These are phyloP conservation scores for Napeogenes sylphis DNA, from an alignment of 2,888 invertebrate species.

Conservation along the genomic window DNA sequence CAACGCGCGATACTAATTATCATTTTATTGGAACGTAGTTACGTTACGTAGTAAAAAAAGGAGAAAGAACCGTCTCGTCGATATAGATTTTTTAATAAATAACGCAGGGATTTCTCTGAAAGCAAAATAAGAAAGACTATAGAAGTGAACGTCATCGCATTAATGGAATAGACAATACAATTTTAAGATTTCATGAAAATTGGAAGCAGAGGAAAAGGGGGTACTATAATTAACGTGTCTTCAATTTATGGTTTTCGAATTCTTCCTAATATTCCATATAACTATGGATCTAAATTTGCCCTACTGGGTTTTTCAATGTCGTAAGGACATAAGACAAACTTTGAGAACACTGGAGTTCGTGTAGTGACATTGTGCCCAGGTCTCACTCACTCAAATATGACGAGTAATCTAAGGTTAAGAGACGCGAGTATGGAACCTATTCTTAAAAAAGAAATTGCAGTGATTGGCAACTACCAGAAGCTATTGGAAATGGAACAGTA, in stretches of 20 bases:
- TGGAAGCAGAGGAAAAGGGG: constrained; percentile 74
- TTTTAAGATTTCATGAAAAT: constrained; percentile 75
- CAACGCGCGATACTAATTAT: too few species aligned
- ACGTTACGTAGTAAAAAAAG: constrained; percentile 30
- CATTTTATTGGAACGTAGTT: too few species aligned
- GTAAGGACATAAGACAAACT: constrained; percentile 56
- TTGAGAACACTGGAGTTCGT: constrained; percentile 60
- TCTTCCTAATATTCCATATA: constrained; percentile 67
- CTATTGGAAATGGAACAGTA: constrained; percentile 38
- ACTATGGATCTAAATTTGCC: constrained; percentile 76
- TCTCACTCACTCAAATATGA: constrained; percentile 50
- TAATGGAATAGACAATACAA: constrained; percentile 57
- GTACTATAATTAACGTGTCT: constrained; percentile 79
- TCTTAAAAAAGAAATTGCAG: constrained; percentile 23
- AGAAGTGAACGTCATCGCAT: constrained; percentile 44
- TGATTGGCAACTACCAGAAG: constrained; percentile 36
- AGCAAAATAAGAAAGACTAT: constrained; percentile 34
- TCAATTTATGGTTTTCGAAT: constrained; percentile 74
- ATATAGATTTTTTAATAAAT: constrained; percentile 55
- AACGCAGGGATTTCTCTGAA: constrained; percentile 45
- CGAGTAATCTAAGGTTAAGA: constrained; percentile 15
- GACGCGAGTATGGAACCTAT: constrained; percentile 25
- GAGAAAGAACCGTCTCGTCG: constrained; percentile 19
- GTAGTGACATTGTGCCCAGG: constrained; percentile 64
- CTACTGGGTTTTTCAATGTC: constrained; percentile 66